phyloP scores from a whole-genome alignment of 37 sponge, comb jelly and placozoan genomes.

The Chondrosia reniformis region DNA sequence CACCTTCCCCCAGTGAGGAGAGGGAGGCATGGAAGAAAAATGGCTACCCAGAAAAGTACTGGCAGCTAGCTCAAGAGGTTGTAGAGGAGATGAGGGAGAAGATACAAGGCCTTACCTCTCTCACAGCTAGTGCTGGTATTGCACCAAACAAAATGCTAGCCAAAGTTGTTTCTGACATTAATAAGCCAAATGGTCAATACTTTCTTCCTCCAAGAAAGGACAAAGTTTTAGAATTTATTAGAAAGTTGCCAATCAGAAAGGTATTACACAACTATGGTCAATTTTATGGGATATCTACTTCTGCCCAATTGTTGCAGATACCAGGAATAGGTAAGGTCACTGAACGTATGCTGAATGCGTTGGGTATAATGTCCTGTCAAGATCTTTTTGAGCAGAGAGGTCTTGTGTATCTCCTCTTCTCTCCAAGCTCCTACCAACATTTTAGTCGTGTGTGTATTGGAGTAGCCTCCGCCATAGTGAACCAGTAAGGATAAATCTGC shows the following conservation, averaged over 20 bases:
- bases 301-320: not conserved
- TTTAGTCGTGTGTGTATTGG: conserved; percentile 57
- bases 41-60: conserved; percentile 19
- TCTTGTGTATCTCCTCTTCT: conserved; percentile 61
- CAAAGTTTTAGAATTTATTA: conserved; percentile 68
- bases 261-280: conserved; percentile 17
- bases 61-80: conserved; percentile 52
- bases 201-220: conserved; percentile 63
- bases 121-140: conserved; percentile 97
- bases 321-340: conserved; percentile 93
- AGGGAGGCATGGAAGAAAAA: not conserved
- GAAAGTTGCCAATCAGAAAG: conserved; percentile 84
- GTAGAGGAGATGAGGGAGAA: conserved; percentile 71
- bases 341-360: conserved; percentile 79
- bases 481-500: conserved; percentile 36
- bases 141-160: conserved; percentile 90
- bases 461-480: conserved; percentile 66
- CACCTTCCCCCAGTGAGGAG: not conserved
- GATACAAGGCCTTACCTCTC: conserved; percentile 46
- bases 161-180: conserved; percentile 90
- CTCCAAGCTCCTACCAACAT: conserved; percentile 46
- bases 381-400: conserved; percentile 83
- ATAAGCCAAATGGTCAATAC: conserved; percentile 96
- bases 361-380: conserved; percentile 59
- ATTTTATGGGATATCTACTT: not conserved